These are phyloP conservation scores for Acronicta leporina DNA, from an alignment of 2,888 invertebrate genomes.

Conservation along the genomic window DNA sequence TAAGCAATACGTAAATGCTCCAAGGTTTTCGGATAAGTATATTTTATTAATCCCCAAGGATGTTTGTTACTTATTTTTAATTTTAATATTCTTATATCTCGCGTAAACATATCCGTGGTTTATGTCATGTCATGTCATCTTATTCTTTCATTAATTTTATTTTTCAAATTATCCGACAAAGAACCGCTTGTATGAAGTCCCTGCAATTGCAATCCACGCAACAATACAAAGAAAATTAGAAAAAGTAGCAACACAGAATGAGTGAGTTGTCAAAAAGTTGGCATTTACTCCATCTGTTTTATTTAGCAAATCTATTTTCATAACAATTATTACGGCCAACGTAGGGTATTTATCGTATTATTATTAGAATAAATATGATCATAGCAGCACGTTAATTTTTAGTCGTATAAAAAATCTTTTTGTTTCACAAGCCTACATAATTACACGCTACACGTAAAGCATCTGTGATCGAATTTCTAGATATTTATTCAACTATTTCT, in stretches of 20 bases:
- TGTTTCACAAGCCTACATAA: slow-evolving; percentile 22
- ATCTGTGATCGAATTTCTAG: slow-evolving; percentile 37
- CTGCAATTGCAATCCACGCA: too few species aligned
- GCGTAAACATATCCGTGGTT: too few species aligned
- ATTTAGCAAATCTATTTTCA: slow-evolving; percentile 77
- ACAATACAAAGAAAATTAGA: too few species aligned
- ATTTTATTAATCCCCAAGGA: too few species aligned
- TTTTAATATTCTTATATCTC: too few species aligned
- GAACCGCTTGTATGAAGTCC: too few species aligned
- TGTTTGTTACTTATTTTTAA: too few species aligned
- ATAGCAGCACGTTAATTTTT: slow-evolving; percentile 1
- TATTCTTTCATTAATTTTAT: too few species aligned
- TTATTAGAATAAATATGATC: slow-evolving; percentile 11
- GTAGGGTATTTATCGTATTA: slow-evolving; percentile 42
- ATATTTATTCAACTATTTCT: slow-evolving; percentile 27
- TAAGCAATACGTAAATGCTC: too few species aligned
- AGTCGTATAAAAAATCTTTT: slow-evolving; percentile 10
- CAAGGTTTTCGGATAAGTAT: too few species aligned
- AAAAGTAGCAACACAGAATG: slow-evolving; percentile 31
- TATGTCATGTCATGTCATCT: too few species aligned
- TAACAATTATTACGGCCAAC: slow-evolving; percentile 35
- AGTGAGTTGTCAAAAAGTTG: slow-evolving; percentile 83
- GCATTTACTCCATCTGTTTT: slow-evolving; percentile 83
- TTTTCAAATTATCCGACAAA: too few species aligned
- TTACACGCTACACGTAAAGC: slow-evolving; percentile 16